Conservation (phyloP, 2,113 vertebrate species). For the Gallinago undulata region DNA sequence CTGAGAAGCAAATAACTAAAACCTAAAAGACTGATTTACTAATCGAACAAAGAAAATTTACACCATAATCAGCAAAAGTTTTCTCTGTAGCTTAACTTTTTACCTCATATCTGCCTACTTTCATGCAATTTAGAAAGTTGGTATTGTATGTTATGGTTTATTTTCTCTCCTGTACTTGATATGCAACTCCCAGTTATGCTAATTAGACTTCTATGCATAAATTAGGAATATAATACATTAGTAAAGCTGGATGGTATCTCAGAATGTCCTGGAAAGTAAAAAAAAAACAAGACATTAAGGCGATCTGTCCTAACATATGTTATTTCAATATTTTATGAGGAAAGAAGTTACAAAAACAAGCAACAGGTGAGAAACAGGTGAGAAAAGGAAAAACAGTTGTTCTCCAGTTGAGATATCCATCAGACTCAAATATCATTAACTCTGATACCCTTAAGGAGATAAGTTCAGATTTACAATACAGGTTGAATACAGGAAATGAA, state of each 20-base stretch:
- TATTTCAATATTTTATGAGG: background rate
- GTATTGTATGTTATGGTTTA: background rate
- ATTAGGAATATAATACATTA: background rate
- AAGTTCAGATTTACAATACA: background rate
- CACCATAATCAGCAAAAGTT: background rate
- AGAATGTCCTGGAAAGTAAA: background rate
- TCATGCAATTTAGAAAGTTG: background rate
- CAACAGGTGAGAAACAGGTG: background rate
- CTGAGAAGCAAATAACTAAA: background rate
- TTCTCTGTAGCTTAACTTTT: background rate
- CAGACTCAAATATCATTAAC: background rate
- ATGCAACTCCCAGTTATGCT: background rate
- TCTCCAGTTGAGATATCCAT: background rate
- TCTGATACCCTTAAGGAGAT: background rate
- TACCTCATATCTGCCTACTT: background rate
- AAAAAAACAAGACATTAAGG: background rate
- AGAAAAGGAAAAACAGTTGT: background rate
- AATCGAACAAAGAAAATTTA: background rate
- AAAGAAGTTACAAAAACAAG: background rate
- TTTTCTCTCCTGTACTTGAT: background rate
- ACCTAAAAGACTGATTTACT: background rate
- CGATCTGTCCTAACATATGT: background rate
- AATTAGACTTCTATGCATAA: background rate
- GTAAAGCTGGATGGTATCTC: background rate
- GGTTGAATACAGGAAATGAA: background rate